Percentiles rank a stretch among this genome's conserved stretches.
phyloP scores from a whole-genome alignment of 2,797 vertebrate genomes.

The Tolypeutes matacus region DNA sequence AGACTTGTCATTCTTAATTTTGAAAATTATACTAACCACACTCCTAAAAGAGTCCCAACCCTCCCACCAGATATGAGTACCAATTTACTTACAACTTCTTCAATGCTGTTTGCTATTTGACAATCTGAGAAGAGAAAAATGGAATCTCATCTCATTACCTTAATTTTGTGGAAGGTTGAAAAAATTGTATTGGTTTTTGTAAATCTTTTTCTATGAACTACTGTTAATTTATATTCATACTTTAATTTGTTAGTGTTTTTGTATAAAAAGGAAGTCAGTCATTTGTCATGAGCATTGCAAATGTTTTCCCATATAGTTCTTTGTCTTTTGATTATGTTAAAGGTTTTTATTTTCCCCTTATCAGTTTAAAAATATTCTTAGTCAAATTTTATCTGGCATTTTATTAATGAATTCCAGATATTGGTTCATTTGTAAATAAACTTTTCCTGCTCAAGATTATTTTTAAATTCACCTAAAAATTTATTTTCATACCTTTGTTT shows the following conservation, averaged over 20 bases:
- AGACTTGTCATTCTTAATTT: not conserved
- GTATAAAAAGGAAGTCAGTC: not conserved
- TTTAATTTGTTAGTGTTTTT: not conserved
- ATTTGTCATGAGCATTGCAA: not conserved
- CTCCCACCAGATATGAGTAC: not conserved
- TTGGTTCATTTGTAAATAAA: not conserved
- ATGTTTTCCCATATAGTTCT: not conserved
- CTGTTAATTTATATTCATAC: not conserved
- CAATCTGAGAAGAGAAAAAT: not conserved
- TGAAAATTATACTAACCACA: not conserved
- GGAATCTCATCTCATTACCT: not conserved
- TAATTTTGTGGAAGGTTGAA: not conserved
- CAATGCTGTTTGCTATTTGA: not conserved
- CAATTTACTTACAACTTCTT: not conserved
- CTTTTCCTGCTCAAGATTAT: not conserved
- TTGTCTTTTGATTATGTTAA: not conserved
- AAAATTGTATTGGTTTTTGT: not conserved
- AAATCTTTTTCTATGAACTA: constrained; percentile 34
- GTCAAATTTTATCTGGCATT: not conserved
- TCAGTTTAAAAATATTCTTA: not conserved
- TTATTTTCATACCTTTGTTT: not conserved
- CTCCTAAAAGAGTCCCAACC: not conserved
- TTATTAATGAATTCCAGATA: constrained; percentile 2
- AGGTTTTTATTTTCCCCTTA: not conserved
- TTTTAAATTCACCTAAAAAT: not conserved